phyloP scores from a whole-genome alignment of 2,113 vertebrate genomes.

The Paradoxurus hermaphroditus region DNA sequence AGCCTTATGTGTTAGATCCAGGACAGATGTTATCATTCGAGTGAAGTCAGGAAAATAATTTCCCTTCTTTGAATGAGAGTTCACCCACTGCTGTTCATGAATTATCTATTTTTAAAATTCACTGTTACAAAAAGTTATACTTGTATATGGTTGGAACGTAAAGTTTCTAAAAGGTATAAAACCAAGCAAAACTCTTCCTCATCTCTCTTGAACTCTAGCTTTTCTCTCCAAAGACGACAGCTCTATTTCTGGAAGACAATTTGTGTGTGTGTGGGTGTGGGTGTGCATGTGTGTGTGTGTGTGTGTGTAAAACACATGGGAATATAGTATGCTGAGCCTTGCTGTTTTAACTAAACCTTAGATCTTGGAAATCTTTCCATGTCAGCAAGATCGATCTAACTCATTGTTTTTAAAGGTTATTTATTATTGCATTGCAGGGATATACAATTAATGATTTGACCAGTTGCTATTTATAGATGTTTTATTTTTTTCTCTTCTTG shows the following conservation, averaged over 20 bases:
- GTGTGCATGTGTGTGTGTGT: not conserved
- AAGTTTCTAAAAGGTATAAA: not conserved
- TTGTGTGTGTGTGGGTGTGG: not conserved
- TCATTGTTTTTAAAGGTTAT: conserved; percentile 18
- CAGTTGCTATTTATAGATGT: not conserved
- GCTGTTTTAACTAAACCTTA: not conserved
- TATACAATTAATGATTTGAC: not conserved
- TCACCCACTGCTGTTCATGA: not conserved
- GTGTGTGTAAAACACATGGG: not conserved
- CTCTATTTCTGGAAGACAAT: not conserved
- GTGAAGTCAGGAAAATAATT: not conserved
- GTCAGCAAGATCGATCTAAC: not conserved
- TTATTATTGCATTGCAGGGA: not conserved
- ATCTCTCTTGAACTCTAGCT: not conserved
- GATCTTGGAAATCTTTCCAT: not conserved
- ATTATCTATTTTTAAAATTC: not conserved
- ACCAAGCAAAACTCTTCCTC: not conserved
- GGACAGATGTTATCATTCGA: not conserved
- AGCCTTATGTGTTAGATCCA: not conserved
- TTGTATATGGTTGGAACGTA: not conserved
- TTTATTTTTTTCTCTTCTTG: not conserved
- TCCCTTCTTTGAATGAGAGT: not conserved
- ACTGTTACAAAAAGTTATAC: not conserved
- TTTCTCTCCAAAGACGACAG: not conserved
- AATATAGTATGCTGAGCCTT: not conserved